phyloP scores from a whole-genome alignment of 2,797 vertebrate species.

The Oreortyx pictus region DNA sequence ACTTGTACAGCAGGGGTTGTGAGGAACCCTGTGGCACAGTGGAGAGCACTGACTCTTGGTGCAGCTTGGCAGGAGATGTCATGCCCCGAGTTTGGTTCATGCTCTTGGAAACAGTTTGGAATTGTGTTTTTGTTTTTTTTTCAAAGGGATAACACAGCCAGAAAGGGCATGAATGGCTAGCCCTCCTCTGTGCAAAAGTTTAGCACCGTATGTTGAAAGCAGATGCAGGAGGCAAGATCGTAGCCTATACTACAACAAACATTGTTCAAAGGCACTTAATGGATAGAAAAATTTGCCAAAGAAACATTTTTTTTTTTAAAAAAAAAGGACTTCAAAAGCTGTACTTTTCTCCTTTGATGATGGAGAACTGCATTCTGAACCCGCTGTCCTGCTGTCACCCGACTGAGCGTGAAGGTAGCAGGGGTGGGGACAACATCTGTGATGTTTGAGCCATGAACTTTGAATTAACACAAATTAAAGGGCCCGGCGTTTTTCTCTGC shows the following conservation, averaged over 20 bases:
- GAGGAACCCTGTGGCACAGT: not conserved
- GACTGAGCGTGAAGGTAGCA: too few relatives aligned
- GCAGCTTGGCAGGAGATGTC: not conserved
- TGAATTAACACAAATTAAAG: slow-evolving; percentile 58
- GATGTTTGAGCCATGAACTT: slow-evolving; percentile 9
- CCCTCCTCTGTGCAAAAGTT: slow-evolving; percentile 73
- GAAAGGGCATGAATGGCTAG: slow-evolving; percentile 56
- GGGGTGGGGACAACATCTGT: not conserved
- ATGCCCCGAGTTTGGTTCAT: not conserved
- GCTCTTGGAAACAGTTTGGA: not conserved
- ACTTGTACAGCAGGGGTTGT: accelerated
- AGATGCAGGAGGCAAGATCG: slow-evolving; percentile 68
- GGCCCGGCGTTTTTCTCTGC: slow-evolving; percentile 43
- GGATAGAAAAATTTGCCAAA: slow-evolving; percentile 80
- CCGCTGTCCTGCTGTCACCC: not conserved
- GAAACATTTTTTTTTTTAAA: slow-evolving; percentile 50
- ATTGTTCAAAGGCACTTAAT: slow-evolving; percentile 85
- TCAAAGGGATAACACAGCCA: slow-evolving; percentile 13
- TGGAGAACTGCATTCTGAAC: slow-evolving; percentile 67
- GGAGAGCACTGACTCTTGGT: not conserved
- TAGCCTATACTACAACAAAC: slow-evolving; percentile 68
- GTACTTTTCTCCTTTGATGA: slow-evolving; percentile 68
- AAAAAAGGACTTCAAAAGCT: slow-evolving; percentile 61
- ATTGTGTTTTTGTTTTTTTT: not conserved
- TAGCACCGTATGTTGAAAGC: slow-evolving; percentile 81